Evolutionary conservation across 1,140 invertebrate genomes (phyloP), one percentile per base, ranked within the genome.

Genomic region (Drosophila insularis): DNA sequence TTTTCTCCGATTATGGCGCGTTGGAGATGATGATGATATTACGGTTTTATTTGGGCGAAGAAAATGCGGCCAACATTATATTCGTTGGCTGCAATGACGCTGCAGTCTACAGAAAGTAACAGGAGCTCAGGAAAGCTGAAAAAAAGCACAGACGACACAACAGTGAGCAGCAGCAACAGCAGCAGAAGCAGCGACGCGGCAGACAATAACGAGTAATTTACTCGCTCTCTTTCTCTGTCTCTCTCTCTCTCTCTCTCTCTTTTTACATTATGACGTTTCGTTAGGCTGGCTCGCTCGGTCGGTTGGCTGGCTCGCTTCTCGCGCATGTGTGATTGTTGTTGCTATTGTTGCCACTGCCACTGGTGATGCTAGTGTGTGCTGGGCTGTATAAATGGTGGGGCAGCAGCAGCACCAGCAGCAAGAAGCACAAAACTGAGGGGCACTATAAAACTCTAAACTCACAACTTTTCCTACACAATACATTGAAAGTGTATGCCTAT

Each of bases 31-130:
- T 65, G 61, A 31, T 71, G 65, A 35, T 63, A 31, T n/a, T 63
- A 50, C 46, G 13, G 13, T 19, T 46, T 62, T 40, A 21, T 21
- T 32, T 31, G 7, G 56, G 32, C 58, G 11, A 23, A 21, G 50
- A 58, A 67, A 74, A 40, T 63, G 53, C 53, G 59, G 62, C 53
- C 37, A 78, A 39, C 63, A 79, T 69, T 46, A 7, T 46, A 11
- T 50, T 50, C 43, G 19, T 50, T 50, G 74, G 80, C 87, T 90
- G 87, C 80, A 90, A 89, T 90, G 86, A 90, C 86, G 86, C 89
- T 90, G 81, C 87, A 90, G 87, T 90, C 87, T 90, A 90, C 87
- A 90, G 87, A 90, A 90, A 75, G 87, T 90, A 90, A 74, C 87
- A 90, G 87, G 87, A 75, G 68, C 74, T 67, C 87, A 90, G 71